Evolutionary conservation across 1,140 invertebrate species (phyloP).

Genomic region (Heliconius nattereri): DNA sequence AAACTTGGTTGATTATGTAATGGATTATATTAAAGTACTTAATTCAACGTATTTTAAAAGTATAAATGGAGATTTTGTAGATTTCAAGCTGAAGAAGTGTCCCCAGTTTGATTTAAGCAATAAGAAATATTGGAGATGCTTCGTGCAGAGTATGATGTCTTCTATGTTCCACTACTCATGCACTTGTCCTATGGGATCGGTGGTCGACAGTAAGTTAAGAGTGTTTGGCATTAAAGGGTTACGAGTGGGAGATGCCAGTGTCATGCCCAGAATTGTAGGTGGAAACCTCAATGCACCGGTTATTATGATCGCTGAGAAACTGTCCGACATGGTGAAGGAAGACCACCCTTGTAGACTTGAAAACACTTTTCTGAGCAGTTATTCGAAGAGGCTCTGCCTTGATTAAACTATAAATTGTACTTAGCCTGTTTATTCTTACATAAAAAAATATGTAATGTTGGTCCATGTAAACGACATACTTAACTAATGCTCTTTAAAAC

Average conservation of each 20-base stretch:
- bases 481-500: too few relatives aligned
- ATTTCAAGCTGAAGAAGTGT: slow-evolving; percentile 32
- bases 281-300: slow-evolving; percentile 85
- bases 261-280: slow-evolving; percentile 74
- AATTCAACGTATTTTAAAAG: slow-evolving; percentile 83
- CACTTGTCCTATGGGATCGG: slow-evolving; percentile 80
- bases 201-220: slow-evolving; percentile 69
- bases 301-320: slow-evolving; percentile 89
- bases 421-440: too few relatives aligned
- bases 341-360: not conserved
- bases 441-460: too few relatives aligned
- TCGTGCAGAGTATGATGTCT: slow-evolving; percentile 23
- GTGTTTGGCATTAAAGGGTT: slow-evolving; percentile 65
- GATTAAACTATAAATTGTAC: too few relatives aligned
- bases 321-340: slow-evolving; percentile 74
- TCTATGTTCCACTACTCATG: slow-evolving; percentile 75
- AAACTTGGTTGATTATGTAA: slow-evolving; percentile 80
- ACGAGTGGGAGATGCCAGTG: slow-evolving; percentile 55
- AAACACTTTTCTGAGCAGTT: too few relatives aligned
- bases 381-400: too few relatives aligned
- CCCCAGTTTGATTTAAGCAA: slow-evolving; percentile 17
- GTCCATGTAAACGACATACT: too few relatives aligned
- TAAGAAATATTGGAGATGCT: slow-evolving; percentile 37
- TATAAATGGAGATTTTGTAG: slow-evolving; percentile 37
- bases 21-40: slow-evolving; percentile 36